phyloP scores from a whole-genome alignment of 2,888 invertebrate genomes.

The Cantharis rufa region DNA sequence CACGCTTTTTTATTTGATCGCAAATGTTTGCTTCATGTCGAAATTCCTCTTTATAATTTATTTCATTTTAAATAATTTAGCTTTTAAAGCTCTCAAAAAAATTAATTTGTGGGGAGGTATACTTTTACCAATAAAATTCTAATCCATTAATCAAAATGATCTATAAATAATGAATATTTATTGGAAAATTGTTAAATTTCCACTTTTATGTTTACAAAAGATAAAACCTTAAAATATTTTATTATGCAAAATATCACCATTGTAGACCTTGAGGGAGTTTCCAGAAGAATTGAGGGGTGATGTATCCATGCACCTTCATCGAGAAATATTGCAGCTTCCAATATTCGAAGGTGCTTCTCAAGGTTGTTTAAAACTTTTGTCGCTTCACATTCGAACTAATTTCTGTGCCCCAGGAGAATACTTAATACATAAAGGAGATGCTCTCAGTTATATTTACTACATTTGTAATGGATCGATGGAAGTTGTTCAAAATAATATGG shows the following conservation, averaged over 20 bases:
- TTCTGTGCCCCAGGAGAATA: conserved; percentile 97
- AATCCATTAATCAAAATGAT: background rate
- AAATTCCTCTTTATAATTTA: background rate
- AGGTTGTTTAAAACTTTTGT: conserved; percentile 90
- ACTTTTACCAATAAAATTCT: background rate
- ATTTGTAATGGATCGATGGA: conserved; percentile 98
- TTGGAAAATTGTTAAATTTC: background rate
- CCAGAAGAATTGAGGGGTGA: conserved; percentile 95
- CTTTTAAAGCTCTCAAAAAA: background rate
- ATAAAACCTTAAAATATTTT: background rate
- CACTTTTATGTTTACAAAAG: background rate
- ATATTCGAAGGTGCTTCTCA: conserved; percentile 95
- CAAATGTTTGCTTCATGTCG: background rate
- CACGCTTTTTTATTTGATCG: background rate
- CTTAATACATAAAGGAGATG: conserved; percentile 92
- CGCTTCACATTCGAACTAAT: conserved; percentile 89
- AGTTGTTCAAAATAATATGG: conserved; percentile 94
- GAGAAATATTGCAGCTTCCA: conserved; percentile 90
- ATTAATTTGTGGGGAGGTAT: background rate
- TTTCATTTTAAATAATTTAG: background rate
- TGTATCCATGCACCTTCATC: conserved; percentile 93
- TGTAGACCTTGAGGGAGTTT: conserved; percentile 90
- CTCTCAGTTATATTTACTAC: conserved; percentile 91
- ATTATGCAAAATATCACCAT: background rate
- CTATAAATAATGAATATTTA: background rate